Evolutionary conservation across 2,888 invertebrate species (phyloP), one percentile per base, ranked within the genome.

Genomic region (Phanerotoma sp.): DNA sequence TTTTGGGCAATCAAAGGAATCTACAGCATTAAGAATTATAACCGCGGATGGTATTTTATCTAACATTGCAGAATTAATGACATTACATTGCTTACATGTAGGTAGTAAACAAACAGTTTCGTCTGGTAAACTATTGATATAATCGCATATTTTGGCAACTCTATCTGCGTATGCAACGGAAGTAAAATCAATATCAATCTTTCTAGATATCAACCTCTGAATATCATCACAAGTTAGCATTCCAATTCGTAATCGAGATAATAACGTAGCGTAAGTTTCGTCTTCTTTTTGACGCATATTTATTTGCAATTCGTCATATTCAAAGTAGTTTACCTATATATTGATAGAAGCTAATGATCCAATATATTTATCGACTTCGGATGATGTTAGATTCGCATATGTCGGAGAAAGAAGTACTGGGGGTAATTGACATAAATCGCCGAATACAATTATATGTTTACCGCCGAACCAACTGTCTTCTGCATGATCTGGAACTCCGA

Each of bases 401-500:
- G 66, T 57, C 6, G 69, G 67, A 28, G 63, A 50, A 58, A 69
- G 65, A 42, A 60, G 62, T 20, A 69, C 68, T 3, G 70, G 70
- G 7, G 70, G 70, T 9, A 71, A 61, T 57, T 73, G 71, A 20
- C 73, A 56, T 13, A 72, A 64, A 62, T 74, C 72, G 16, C 71
- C 69, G 42, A 73, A 63, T 5, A 72, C 44, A 20, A 72, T 10
- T 38, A 72, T 57, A 51, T 70, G 62, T 55, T 58, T 67, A 50
- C 58, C 61, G 18, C 69, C 70, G 56, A 72, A 73, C 69, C 69
- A 71, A 6, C 69, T 68, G 13, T 47, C 33, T 3, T 44, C 28
- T 9, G 28, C 30, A 18, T 44, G 18, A 30, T 44, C 28, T 30
- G 18, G 1, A 18, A 16, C 16, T 42, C 42, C 22, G 15, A 25